Conservation (phyloP, 1,140 invertebrate species). For the Drosophila novamexicana region DNA sequence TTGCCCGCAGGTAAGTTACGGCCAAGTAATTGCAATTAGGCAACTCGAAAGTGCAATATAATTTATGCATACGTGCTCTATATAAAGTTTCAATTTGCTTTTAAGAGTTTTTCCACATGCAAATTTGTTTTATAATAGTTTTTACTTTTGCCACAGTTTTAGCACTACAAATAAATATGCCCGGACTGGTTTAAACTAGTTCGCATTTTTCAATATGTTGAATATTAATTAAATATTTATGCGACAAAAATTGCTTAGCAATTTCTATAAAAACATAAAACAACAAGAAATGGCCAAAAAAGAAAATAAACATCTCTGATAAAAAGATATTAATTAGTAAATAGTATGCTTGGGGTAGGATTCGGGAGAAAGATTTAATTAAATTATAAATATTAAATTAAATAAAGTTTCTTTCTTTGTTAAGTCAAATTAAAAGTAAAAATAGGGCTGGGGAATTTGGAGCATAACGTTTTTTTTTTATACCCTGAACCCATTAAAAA, state of each 20-base stretch:
- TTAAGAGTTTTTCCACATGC: neutral
- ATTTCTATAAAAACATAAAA: neutral
- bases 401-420: no score
- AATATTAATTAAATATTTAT: conserved; percentile 25
- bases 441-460: no score
- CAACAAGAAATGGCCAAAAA: no score
- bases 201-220: neutral
- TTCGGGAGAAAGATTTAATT: no score
- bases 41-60: conserved; percentile 5
- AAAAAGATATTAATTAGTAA: no score
- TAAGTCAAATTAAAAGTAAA: no score
- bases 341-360: no score
- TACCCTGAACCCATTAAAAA: no score
- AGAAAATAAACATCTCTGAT: no score
- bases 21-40: conserved; percentile 16
- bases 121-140: neutral
- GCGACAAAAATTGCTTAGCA: no score
- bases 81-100: neutral
- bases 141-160: neutral
- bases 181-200: conserved; percentile 32
- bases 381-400: no score
- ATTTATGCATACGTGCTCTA: neutral
- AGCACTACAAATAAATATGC: conserved; percentile 22
- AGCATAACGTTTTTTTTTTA: no score
- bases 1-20: conserved; percentile 47